A percentile compares a stretch with the other conserved stretches of the same genome.
phyloP scores from a whole-genome alignment of 2,888 invertebrate species.

The Eurytoma adleriae region DNA sequence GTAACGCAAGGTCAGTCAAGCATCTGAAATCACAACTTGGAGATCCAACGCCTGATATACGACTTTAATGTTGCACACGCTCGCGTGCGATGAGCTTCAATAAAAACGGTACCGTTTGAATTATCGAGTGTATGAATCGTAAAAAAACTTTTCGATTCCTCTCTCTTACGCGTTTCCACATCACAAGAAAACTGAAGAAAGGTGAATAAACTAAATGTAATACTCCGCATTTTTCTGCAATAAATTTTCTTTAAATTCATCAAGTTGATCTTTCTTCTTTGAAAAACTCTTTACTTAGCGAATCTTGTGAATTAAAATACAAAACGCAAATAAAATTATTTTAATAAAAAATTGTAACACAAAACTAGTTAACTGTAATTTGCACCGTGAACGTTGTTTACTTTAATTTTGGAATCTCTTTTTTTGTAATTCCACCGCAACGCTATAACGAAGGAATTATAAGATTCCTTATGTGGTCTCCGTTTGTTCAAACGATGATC shows the following conservation, averaged over 20 bases:
- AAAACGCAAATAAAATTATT: no score
- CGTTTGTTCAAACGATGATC: no score
- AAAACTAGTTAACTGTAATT: no score
- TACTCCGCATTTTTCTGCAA: not conserved
- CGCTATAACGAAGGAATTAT: no score
- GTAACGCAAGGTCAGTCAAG: conserved; percentile 13
- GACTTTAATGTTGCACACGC: not conserved
- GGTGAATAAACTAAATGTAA: conserved; percentile 2
- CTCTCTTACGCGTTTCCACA: not conserved
- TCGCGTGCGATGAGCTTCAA: not conserved
- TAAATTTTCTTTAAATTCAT: not conserved
- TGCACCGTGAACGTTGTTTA: no score
- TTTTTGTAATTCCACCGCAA: no score
- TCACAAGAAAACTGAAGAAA: not conserved
- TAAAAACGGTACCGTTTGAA: not conserved
- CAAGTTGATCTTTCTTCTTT: not conserved
- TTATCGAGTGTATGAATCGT: not conserved
- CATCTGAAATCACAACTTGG: not conserved
- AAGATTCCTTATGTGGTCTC: no score
- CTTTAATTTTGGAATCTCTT: no score
- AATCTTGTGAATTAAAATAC: no score
- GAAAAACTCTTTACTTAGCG: not conserved
- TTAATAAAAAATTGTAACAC: no score
- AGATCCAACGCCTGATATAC: conserved; percentile 7
- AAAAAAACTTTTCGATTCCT: not conserved